Conservation (phyloP, 2,113 vertebrate genomes). For the Oreochromis aureus region DNA sequence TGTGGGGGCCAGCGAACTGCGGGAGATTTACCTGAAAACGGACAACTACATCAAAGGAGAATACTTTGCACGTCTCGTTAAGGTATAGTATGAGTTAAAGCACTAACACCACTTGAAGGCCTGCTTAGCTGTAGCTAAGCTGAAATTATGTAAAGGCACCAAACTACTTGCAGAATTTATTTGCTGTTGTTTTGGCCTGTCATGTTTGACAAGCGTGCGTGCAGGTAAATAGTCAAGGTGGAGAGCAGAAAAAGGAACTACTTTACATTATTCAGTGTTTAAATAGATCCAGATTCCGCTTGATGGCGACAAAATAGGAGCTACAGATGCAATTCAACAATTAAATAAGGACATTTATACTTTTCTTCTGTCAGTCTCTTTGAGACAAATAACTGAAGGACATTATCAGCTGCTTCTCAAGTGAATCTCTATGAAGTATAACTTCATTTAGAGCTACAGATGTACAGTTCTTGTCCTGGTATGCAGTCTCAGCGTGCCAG, state of each 20-base stretch:
- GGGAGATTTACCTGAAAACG: constrained; percentile 93
- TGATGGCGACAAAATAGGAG: background rate
- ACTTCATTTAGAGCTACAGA: background rate
- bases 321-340: background rate
- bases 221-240: background rate
- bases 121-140: background rate
- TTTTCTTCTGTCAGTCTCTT: background rate
- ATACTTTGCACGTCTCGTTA: constrained; percentile 95
- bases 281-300: background rate
- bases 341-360: background rate
- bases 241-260: background rate
- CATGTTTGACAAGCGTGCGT: background rate
- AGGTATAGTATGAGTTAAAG: constrained; percentile 69
- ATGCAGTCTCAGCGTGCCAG: background rate
- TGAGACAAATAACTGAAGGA: background rate
- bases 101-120: background rate
- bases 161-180: background rate
- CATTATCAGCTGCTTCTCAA: background rate
- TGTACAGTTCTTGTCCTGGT: background rate
- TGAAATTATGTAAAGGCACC: background rate
- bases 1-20: constrained; percentile 92
- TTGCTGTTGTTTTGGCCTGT: background rate
- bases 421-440: background rate
- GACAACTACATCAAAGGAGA: constrained; percentile 94
- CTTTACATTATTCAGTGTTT: background rate